Base-by-base conservation (phyloP, 2,888 invertebrate species). In the Patella depressa region DNA sequence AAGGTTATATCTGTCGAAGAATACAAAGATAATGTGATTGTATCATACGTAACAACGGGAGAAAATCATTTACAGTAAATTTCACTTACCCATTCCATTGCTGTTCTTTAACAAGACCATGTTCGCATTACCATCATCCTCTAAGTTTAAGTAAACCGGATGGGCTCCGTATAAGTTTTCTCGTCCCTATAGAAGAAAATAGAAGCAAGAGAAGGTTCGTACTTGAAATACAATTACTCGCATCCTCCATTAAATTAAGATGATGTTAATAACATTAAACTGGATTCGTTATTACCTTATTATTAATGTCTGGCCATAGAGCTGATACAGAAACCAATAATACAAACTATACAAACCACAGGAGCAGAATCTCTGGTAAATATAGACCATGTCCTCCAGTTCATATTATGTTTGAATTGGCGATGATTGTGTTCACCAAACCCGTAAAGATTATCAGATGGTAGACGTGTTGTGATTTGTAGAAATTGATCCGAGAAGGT, bases 131-230 rank as follows among this genome's bases (percentile, higher is more conserved):
- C 94, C 93, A 71, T 87, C 85, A 17, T 94, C 92, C 88, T 96
- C 96, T 84, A 96, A 91, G 0, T 94, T 93, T 90, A 97, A 89
- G 90, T 95, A 96, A 91, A 96, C 96, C 0, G 97, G 96, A 88
- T 97, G 96, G 24, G 94, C 94, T 12, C 96, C 96, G 88, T 96
- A 97, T 24, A 96, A 91, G 91, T 95, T 96, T 80, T 82, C 29
- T n/a, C 19, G 17, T 3, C 12, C 59, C 59, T 59, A n/a, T n/a
- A 19, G 17, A 59, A 59, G 2, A 59, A n/a, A 59, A 59, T 7
- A 3, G 9, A 34, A 34, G 34, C 5, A 34, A 7, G 4, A 5
- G 5, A 4, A 34, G 4, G 34, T 34, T 5, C 4, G 7, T 0
- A 34, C 34, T 5, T 34, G 34, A 5, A 34, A 34, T 34, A 34